These are phyloP conservation scores for Ormia ochracea DNA, from an alignment of 2,888 invertebrate species.

Conservation along the genomic window DNA sequence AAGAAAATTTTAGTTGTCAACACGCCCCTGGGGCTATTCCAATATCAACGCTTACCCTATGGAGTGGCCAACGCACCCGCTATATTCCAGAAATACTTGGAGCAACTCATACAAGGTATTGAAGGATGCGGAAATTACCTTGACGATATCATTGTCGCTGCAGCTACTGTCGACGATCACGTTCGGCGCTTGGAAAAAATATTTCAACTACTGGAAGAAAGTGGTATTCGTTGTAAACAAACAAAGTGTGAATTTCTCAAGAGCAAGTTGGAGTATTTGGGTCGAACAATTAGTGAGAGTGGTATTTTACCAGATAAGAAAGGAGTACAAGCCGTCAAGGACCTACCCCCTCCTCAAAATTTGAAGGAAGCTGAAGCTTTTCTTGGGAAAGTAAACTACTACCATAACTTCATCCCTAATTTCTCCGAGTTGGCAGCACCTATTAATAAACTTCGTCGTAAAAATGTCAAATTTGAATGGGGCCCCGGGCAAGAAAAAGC, in stretches of 20 bases:
- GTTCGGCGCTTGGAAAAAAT: constrained; percentile 61
- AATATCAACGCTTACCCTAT: constrained; percentile 69
- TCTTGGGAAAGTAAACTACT: neutral
- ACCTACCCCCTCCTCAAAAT: neutral
- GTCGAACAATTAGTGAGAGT: too few species aligned
- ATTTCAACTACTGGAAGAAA: constrained; percentile 56
- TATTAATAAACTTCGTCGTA: neutral
- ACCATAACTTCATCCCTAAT: neutral
- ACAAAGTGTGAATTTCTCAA: constrained; percentile 71
- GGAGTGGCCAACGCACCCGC: constrained; percentile 69
- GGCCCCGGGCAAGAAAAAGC: too few species aligned
- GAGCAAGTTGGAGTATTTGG: too few species aligned
- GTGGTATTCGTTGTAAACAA: constrained; percentile 62
- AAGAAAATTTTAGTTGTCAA: constrained; percentile 68
- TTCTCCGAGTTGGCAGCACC: neutral
- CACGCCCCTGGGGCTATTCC: constrained; percentile 71
- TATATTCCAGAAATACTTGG: constrained; percentile 71
- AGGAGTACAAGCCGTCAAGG: neutral
- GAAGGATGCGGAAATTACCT: constrained; percentile 66
- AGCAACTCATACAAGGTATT: constrained; percentile 68
- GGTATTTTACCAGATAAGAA: too few species aligned
- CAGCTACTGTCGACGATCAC: constrained; percentile 63
- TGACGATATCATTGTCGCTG: constrained; percentile 67
- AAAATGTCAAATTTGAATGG: too few species aligned
- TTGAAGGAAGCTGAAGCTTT: neutral